Base-by-base conservation (phyloP, 2,888 invertebrate genomes). In the Epicampocera succincta region DNA sequence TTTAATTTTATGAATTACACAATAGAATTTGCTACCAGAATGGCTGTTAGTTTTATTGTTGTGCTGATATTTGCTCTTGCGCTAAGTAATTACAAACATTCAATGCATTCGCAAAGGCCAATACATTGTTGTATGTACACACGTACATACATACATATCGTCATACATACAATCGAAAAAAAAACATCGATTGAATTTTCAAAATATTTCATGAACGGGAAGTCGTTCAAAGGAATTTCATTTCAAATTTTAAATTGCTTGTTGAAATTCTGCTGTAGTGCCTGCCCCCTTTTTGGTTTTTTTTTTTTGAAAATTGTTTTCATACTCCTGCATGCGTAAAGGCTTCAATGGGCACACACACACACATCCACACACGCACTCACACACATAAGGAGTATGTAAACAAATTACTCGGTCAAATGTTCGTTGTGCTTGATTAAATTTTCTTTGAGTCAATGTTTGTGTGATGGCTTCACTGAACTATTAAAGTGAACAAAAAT, bases 401-500 rank as follows among this genome's bases (percentile, higher is more conserved):
- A 40, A 48, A 60, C 40, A 44, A 29, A 44, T 69, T 71, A 48
- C 48, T 65, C 42, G 21, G 44, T 38, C 72, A 78, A 73, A 74
- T 69, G 68, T 69, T 69, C 56, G 42, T 63, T 42, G 63, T 48
- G 79, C 63, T 74, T 69, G 58, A 80, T 74, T 74, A 69, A 74
- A 63, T 69, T 74, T 69, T 40, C 19, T 48, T 66, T 60, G 40
- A 42, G 42, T 60, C 13, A 38, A 33, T 29, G 46, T 61, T 17
- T 69, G 17, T 13, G 15, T 48, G 21, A 29, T 11, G 19, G 21
- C 21, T 25, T 2, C 4, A 13, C 6, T 17, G 3, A 5, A 33
- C 33, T 33, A 33, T 33, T 33, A 33, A 3, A 33, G 9, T 8
- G 33, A 33, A 33, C 9, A 33, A 9, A n/a, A 33, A 9, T 33